A percentile compares a stretch with the other conserved stretches of the same genome.
Evolutionary conservation across 2,797 vertebrate species (phyloP).

Genomic region (Zalophus californianus): DNA sequence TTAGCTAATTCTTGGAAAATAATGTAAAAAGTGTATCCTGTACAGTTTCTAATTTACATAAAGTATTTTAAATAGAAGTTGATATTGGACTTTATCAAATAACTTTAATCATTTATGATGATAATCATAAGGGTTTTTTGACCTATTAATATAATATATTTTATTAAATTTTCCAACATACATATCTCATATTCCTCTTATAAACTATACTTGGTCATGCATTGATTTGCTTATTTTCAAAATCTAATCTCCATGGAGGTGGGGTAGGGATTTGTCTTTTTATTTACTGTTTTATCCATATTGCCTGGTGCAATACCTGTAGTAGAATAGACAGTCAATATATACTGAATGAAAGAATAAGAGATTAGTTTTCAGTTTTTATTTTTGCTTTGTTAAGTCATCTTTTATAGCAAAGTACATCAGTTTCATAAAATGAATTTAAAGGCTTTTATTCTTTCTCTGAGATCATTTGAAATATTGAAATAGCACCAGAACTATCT

Average conservation of each 20-base stretch:
- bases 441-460: not conserved
- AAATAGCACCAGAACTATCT: not conserved
- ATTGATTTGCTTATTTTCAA: constrained; percentile 19
- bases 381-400: not conserved
- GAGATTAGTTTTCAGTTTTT: not conserved
- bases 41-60: not conserved
- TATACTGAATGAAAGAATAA: constrained; percentile 11
- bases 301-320: not conserved
- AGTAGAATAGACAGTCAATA: not conserved
- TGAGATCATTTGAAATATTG: not conserved
- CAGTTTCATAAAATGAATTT: constrained; percentile 8
- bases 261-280: not conserved
- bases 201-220: not conserved
- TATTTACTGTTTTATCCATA: not conserved
- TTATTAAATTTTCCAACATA: constrained; percentile 15
- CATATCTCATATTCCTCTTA: not conserved
- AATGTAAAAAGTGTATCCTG: not conserved
- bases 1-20: constrained; percentile 19
- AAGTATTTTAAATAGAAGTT: constrained; percentile 7
- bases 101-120: not conserved
- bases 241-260: not conserved
- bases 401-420: constrained; percentile 23
- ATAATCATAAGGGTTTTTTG: not conserved
- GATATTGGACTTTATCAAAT: constrained; percentile 22
- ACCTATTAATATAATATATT: constrained; percentile 9